Evolutionary conservation across 1,140 invertebrate genomes (phyloP), one percentile per base, ranked within the genome.

Genomic region (Mercenaria mercenaria): DNA sequence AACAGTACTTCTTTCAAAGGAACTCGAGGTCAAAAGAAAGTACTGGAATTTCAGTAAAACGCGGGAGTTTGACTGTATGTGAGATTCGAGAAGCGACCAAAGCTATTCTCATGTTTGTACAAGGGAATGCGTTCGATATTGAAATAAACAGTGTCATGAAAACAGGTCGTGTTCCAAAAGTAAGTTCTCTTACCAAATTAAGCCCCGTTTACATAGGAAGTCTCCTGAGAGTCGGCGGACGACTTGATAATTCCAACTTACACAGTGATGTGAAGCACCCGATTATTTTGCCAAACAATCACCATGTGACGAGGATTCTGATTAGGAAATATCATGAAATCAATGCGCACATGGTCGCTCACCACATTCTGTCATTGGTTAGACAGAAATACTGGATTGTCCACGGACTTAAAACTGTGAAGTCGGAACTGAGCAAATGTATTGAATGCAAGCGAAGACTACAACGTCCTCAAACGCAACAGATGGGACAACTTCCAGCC

Each of bases 361-460:
- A 47, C 32, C 39, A 50, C 43, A 26, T 90, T 43, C 39, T 90
- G 37, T 41, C 88, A 13, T 18, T 47, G 1, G 39, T 69, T 13
- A 56, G 88, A 56, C 47, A 76, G 26, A 56, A 47, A 61, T 90
- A 77, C 69, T 90, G 88, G 88, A 90, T 90, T 26, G 43, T 90
- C 20, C 29, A 69, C 29, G 88, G 82, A 32, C 8, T n/a, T 6
- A 15, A 26, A 29, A 32, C 39, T 3, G 64, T 89, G 13, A 72
- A 61, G 18, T 13, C n/a, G 1, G 67, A 84, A 8, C 8, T 80
- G 26, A 67, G 34, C 10, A 69, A 69, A 23, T 88, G 87, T 39
- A 47, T 82, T 8, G 41, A 41, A 8, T 82, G 87, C 82, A 64
- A 61, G 64, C 34, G 61, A 6, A 47, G 41, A 43, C 15, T 32